phyloP scores from a whole-genome alignment of 1,140 invertebrate genomes.

The Lutraria rhynchaena region DNA sequence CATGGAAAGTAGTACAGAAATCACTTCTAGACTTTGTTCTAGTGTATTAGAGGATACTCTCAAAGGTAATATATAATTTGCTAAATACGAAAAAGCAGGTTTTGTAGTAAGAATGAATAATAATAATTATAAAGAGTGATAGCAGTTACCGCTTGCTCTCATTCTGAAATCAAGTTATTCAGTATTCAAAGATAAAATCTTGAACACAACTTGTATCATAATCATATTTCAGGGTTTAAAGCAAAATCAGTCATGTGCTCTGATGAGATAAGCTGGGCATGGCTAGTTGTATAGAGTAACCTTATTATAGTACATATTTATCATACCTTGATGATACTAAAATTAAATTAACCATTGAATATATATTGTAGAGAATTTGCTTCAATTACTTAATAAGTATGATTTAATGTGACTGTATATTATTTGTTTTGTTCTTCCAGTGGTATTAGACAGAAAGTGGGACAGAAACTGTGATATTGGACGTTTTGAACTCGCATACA shows the following conservation, averaged over 20 bases:
- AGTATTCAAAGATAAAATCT: too few relatives aligned
- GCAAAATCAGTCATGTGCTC: too few relatives aligned
- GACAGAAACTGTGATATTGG: conserved; percentile 92
- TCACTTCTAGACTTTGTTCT: conserved; percentile 92
- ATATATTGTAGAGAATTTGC: not conserved
- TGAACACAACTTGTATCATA: too few relatives aligned
- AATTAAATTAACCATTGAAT: not conserved
- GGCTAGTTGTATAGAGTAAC: not conserved
- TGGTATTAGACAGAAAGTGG: conserved; percentile 91
- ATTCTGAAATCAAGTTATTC: too few relatives aligned
- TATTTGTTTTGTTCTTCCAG: conserved; percentile 84
- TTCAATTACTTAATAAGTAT: not conserved
- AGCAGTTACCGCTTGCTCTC: too few relatives aligned
- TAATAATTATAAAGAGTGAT: too few relatives aligned
- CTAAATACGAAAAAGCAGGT: too few relatives aligned
- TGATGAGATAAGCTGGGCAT: too few relatives aligned
- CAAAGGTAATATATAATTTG: too few relatives aligned
- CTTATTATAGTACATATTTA: not conserved
- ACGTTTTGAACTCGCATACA: conserved; percentile 92
- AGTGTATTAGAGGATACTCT: conserved; percentile 95
- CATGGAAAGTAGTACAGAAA: conserved; percentile 93
- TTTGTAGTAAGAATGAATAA: too few relatives aligned
- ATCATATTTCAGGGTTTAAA: too few relatives aligned
- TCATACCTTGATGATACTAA: not conserved
- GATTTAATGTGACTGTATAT: not conserved